phyloP scores from a whole-genome alignment of 1,140 invertebrate species.

The Hycleus phaleratus region DNA sequence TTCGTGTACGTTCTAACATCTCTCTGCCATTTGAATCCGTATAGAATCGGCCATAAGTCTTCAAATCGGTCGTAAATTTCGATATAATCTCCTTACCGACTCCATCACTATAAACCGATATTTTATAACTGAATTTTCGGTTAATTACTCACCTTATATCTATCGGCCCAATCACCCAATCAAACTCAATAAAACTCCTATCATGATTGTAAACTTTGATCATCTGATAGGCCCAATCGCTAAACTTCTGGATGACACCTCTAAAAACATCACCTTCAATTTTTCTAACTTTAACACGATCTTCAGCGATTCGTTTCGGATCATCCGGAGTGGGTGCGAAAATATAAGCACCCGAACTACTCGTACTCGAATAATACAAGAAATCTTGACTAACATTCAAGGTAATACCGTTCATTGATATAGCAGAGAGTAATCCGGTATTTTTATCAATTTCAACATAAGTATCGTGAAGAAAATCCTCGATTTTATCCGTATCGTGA shows the following conservation, averaged over 20 bases:
- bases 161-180: constrained; percentile 90
- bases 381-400: constrained; percentile 58
- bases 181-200: constrained; percentile 63
- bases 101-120: constrained; percentile 48
- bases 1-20: constrained; percentile 62
- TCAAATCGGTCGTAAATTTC: constrained; percentile 57
- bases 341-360: constrained; percentile 76
- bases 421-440: constrained; percentile 43
- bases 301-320: not conserved
- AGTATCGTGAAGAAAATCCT: not conserved
- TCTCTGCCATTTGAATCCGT: constrained; percentile 94
- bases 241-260: constrained; percentile 53
- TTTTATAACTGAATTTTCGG: not conserved
- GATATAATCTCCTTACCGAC: constrained; percentile 77
- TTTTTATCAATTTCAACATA: constrained; percentile 44
- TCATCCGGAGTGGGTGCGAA: constrained; percentile 42
- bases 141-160: constrained; percentile 58
- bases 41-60: constrained; percentile 65
- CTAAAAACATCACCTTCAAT: not conserved
- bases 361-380: constrained; percentile 60
- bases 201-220: constrained; percentile 62
- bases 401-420: constrained; percentile 45
- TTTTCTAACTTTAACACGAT: not conserved
- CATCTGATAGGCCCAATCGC: constrained; percentile 73
- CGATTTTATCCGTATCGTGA: not conserved